These are phyloP conservation scores for Lordiphosa stackelbergi DNA, from an alignment of 1,140 invertebrate genomes.

Conservation along the genomic window DNA sequence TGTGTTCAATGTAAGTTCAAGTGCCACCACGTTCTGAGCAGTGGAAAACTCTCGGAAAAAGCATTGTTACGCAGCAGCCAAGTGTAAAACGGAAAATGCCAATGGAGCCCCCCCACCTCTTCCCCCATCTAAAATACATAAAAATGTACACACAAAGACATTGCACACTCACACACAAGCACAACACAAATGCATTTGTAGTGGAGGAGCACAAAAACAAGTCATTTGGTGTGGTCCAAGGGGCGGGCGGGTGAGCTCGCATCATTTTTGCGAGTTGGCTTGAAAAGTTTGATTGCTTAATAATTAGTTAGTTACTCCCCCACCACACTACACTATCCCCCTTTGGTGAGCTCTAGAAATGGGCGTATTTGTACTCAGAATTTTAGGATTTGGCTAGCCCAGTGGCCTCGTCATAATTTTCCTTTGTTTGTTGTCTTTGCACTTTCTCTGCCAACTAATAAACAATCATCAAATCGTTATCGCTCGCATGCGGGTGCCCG, in stretches of 20 bases:
- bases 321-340: background rate
- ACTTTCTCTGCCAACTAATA: slow-evolving; percentile 53
- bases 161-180: slow-evolving; percentile 18
- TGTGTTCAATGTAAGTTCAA: slow-evolving; percentile 50
- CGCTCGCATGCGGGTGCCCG: slow-evolving; percentile 42
- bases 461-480: slow-evolving; percentile 42
- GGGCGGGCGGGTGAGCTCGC: slow-evolving; percentile 2
- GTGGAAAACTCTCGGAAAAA: slow-evolving; percentile 10
- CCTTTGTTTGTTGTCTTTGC: slow-evolving; percentile 36
- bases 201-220: slow-evolving; percentile 64
- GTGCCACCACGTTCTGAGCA: background rate
- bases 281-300: slow-evolving; percentile 25
- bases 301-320: slow-evolving; percentile 17
- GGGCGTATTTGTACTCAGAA: slow-evolving; percentile 51
- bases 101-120: slow-evolving; percentile 37
- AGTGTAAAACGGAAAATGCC: slow-evolving; percentile 50
- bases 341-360: slow-evolving; percentile 30
- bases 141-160: slow-evolving; percentile 36
- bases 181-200: slow-evolving; percentile 22
- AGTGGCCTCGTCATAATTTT: slow-evolving; percentile 23
- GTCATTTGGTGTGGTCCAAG: slow-evolving; percentile 34
- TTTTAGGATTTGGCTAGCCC: slow-evolving; percentile 1
- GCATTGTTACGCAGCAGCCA: slow-evolving; percentile 53
- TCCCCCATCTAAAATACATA: slow-evolving; percentile 38
- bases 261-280: slow-evolving; percentile 18